phyloP scores from a whole-genome alignment of 2,797 vertebrate genomes.

The Saxicola maurus region DNA sequence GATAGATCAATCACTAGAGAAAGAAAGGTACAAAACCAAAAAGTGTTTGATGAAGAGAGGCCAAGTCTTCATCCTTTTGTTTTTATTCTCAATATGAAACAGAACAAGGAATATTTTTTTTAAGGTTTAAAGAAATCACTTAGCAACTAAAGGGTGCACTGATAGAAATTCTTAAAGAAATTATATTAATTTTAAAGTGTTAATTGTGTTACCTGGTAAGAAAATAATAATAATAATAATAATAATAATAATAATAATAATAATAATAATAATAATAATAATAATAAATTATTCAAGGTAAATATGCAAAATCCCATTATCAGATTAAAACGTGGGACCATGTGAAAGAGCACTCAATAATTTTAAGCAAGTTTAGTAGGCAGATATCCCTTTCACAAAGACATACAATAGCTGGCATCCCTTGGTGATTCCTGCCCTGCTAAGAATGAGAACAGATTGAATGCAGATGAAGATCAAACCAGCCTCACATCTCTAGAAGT shows the following conservation, averaged over 20 bases:
- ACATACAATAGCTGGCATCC: neutral
- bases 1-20: neutral
- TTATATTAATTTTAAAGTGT: neutral
- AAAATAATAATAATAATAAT: neutral
- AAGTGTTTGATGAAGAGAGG: neutral
- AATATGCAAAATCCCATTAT: neutral
- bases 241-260: neutral
- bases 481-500: neutral
- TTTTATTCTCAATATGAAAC: neutral
- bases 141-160: neutral
- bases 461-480: constrained; percentile 20
- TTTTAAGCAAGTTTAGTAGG: neutral
- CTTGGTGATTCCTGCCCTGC: neutral
- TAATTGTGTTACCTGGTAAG: neutral
- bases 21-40: neutral
- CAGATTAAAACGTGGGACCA: neutral
- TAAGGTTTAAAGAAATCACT: neutral
- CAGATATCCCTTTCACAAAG: neutral
- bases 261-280: neutral
- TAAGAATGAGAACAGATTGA: constrained; percentile 3
- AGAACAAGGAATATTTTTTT: neutral
- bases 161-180: neutral
- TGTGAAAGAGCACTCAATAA: neutral
- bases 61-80: neutral
- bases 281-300: neutral